Evolutionary conservation across 2,113 vertebrate species (phyloP).

Genomic region (Felis chaus): DNA sequence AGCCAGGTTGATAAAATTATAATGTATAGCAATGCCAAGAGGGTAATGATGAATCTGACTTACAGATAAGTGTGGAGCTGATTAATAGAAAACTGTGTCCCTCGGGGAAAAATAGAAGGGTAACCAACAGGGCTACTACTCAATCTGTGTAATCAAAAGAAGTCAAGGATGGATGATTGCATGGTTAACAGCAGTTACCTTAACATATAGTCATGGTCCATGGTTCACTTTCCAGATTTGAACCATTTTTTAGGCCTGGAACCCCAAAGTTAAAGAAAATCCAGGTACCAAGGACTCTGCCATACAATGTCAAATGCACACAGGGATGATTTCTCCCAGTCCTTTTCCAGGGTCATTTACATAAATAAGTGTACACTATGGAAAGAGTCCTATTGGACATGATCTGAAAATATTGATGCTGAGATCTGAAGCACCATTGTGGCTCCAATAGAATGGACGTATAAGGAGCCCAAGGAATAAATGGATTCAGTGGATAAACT

Average conservation of each 20-base stretch:
- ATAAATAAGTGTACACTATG: not conserved
- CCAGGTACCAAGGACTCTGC: not conserved
- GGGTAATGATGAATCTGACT: not conserved
- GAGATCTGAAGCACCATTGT: not conserved
- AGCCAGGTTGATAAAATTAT: not conserved
- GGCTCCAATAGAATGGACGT: not conserved
- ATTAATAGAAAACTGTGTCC: not conserved
- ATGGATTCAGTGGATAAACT: not conserved
- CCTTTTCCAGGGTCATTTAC: not conserved
- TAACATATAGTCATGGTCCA: not conserved
- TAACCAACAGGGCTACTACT: not conserved
- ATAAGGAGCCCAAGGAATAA: not conserved
- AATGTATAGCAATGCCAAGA: not conserved
- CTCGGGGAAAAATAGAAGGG: not conserved
- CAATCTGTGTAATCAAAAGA: not conserved
- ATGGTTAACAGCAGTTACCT: not conserved
- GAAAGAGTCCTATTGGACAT: not conserved
- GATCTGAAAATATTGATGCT: not conserved
- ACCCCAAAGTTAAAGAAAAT: not conserved
- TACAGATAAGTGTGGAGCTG: not conserved
- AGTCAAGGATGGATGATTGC: not conserved
- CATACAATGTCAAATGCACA: not conserved
- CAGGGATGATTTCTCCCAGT: no score
- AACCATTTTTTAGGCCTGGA: not conserved
- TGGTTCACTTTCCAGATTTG: not conserved